Conservation (phyloP, 2,888 invertebrate species). For the Athalia cordata region DNA sequence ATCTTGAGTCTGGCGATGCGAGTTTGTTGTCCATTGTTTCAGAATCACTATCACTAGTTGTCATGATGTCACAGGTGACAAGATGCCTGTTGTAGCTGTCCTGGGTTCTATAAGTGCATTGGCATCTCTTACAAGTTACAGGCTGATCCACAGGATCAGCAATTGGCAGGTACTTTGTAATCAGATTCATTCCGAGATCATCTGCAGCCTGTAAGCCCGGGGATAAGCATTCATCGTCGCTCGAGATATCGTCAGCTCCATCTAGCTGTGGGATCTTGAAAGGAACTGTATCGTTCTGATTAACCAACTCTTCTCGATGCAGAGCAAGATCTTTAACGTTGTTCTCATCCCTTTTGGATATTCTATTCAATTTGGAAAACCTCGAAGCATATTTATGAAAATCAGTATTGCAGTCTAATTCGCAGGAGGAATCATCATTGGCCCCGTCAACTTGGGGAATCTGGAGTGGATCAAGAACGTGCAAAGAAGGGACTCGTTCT, state of each 20-base stretch:
- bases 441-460: slow-evolving; percentile 59
- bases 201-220: slow-evolving; percentile 52
- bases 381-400: slow-evolving; percentile 74
- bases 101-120: slow-evolving; percentile 89
- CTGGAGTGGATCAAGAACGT: slow-evolving; percentile 36
- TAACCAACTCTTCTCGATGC: slow-evolving; percentile 47
- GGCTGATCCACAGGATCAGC: slow-evolving; percentile 80
- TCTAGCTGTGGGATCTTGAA: slow-evolving; percentile 79
- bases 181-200: slow-evolving; percentile 48
- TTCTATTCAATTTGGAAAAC: slow-evolving; percentile 74
- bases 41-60: slow-evolving; percentile 88
- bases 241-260: slow-evolving; percentile 82
- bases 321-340: slow-evolving; percentile 47
- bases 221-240: slow-evolving; percentile 67
- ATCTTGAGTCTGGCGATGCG: slow-evolving; percentile 65
- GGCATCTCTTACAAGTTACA: slow-evolving; percentile 91
- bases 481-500: slow-evolving; percentile 55
- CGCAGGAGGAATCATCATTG: slow-evolving; percentile 54
- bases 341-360: slow-evolving; percentile 69
- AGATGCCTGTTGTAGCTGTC: slow-evolving; percentile 89
- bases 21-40: slow-evolving; percentile 76
- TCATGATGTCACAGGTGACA: slow-evolving; percentile 85
- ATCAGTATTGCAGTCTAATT: slow-evolving; percentile 67
- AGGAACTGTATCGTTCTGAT: slow-evolving; percentile 30
- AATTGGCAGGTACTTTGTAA: slow-evolving; percentile 58